Evolutionary conservation across 2,113 vertebrate species (phyloP).

Genomic region (Sitta europaea): DNA sequence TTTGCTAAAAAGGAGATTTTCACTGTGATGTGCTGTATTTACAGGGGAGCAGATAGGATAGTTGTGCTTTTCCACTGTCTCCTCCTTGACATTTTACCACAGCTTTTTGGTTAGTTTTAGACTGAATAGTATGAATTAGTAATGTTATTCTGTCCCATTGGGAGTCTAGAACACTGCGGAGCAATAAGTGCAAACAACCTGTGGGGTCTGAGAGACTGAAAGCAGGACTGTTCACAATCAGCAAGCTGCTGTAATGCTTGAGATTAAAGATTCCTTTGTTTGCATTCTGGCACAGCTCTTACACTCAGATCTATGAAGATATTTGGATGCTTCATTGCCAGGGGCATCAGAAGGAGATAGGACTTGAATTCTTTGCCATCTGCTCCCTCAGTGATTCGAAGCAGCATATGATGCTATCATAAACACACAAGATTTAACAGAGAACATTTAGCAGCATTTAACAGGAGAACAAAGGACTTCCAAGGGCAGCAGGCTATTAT

Average conservation of each 20-base stretch:
- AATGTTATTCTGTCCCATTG: not conserved
- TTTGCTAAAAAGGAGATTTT: not conserved
- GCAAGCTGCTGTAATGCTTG: not conserved
- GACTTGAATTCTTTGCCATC: not conserved
- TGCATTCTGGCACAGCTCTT: not conserved
- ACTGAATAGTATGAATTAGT: constrained; percentile 19
- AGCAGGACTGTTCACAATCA: not conserved
- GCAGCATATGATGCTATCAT: not conserved
- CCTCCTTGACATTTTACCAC: not conserved
- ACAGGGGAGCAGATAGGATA: not conserved
- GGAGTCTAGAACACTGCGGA: not conserved
- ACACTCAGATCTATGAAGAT: not conserved
- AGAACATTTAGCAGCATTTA: not conserved
- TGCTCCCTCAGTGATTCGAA: not conserved
- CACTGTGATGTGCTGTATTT: not conserved
- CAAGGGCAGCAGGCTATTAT: not conserved
- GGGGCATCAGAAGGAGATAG: not conserved
- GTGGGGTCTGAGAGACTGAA: constrained; percentile 17
- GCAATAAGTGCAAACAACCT: not conserved
- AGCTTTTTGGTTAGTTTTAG: not conserved
- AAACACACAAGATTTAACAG: not conserved
- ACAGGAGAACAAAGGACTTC: not conserved
- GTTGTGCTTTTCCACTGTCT: not conserved
- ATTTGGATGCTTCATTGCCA: not conserved
- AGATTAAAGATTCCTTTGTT: constrained; percentile 13